phyloP scores from a whole-genome alignment of 2,888 invertebrate genomes.

The Drosophila paramelanica region DNA sequence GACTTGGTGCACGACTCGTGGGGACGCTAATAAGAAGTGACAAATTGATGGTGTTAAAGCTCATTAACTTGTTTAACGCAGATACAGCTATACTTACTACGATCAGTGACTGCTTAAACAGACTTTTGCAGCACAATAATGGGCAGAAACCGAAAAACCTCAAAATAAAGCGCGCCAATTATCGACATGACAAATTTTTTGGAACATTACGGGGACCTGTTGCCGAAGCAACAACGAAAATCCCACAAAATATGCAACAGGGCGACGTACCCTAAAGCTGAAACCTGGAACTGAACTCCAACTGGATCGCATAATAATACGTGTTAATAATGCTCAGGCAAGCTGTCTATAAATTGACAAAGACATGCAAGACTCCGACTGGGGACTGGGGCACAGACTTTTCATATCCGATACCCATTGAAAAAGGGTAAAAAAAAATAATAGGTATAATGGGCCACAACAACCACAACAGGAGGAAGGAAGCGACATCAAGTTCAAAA shows the following conservation, averaged over 20 bases:
- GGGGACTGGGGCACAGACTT: slow-evolving; percentile 30
- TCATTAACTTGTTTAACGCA: slow-evolving; percentile 78
- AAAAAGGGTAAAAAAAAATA: background rate
- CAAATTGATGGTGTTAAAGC: slow-evolving; percentile 84
- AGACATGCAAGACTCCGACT: slow-evolving; percentile 76
- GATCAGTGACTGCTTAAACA: slow-evolving; percentile 35
- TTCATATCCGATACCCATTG: slow-evolving; percentile 1
- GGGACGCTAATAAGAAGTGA: slow-evolving; percentile 82
- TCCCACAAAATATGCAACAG: slow-evolving; percentile 61
- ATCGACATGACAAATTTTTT: slow-evolving; percentile 81
- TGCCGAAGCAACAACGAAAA: slow-evolving; percentile 38
- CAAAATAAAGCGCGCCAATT: slow-evolving; percentile 80
- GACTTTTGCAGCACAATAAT: slow-evolving; percentile 27
- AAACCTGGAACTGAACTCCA: slow-evolving; percentile 22
- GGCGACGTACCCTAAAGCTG: slow-evolving; percentile 41
- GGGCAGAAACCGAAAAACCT: slow-evolving; percentile 50
- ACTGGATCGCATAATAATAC: slow-evolving; percentile 76
- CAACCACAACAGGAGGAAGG: no score
- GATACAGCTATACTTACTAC: slow-evolving; percentile 34
- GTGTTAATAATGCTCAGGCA: slow-evolving; percentile 82
- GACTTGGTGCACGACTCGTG: slow-evolving; percentile 32
- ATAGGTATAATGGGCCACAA: background rate
- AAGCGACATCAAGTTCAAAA: no score
- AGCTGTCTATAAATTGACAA: slow-evolving; percentile 82
- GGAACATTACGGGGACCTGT: slow-evolving; percentile 45